A percentile compares a stretch with the other conserved stretches of the same genome.
phyloP scores from a whole-genome alignment of 1,140 invertebrate species.

The Ceratina australensis region DNA sequence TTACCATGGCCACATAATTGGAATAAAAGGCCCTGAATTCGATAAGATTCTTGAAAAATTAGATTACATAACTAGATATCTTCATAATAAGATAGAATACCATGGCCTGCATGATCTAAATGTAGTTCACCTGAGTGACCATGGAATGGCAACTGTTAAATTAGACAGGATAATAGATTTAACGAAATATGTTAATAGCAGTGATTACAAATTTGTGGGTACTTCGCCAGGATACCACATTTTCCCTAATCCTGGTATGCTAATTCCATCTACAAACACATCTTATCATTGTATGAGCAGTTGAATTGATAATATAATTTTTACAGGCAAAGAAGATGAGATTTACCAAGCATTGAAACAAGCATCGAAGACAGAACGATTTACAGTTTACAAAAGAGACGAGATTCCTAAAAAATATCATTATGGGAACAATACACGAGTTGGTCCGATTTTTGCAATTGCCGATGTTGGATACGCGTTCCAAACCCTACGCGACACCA shows the following conservation, averaged over 20 bases:
- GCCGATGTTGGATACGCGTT: slow-evolving; percentile 82
- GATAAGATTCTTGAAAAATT: slow-evolving; percentile 79
- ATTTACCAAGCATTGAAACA: slow-evolving; percentile 81
- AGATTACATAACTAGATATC: slow-evolving; percentile 81
- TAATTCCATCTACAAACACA: neutral
- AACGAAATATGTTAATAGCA: slow-evolving; percentile 79
- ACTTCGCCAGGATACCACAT: slow-evolving; percentile 80
- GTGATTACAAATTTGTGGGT: slow-evolving; percentile 77
- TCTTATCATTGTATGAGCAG: slow-evolving; percentile 1
- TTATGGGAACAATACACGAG: slow-evolving; percentile 81
- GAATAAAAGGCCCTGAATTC: slow-evolving; percentile 76
- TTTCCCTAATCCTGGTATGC: slow-evolving; percentile 79
- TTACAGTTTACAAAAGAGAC: slow-evolving; percentile 81
- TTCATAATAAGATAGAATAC: slow-evolving; percentile 80
- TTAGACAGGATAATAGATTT: slow-evolving; percentile 82
- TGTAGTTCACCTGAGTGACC: slow-evolving; percentile 87
- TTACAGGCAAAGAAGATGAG: slow-evolving; percentile 75
- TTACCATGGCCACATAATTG: slow-evolving; percentile 80
- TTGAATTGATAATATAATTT: slow-evolving; percentile 2
- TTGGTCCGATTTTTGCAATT: slow-evolving; percentile 82
- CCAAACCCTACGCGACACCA: slow-evolving; percentile 77
- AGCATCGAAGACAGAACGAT: slow-evolving; percentile 75
- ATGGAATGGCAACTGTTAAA: slow-evolving; percentile 84
- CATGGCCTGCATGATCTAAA: slow-evolving; percentile 82
- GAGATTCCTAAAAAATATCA: slow-evolving; percentile 82